Evolutionary conservation across 64 coral and sea anemone species (phyloP).

Genomic region (Cladopsammia gracilis): DNA sequence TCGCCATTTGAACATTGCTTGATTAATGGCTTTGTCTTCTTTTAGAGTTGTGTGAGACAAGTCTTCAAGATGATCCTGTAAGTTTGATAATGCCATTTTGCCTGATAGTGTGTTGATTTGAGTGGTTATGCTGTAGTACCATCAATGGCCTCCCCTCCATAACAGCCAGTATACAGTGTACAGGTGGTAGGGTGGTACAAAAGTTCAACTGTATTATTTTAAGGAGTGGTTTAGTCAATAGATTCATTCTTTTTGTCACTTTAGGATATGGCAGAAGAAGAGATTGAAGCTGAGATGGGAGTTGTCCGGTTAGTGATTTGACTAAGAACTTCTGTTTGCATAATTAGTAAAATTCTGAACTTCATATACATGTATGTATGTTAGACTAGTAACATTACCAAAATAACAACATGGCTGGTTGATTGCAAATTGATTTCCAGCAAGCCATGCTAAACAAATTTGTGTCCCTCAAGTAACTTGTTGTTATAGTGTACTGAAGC

Average conservation of each 20-base stretch:
- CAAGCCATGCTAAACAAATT: too few species aligned
- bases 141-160: too few species aligned
- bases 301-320: conserved; percentile 68
- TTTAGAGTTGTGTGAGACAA: conserved; percentile 91
- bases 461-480: too few species aligned
- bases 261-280: conserved; percentile 95
- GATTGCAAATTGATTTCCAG: neutral
- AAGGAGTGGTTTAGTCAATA: too few species aligned
- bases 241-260: neutral
- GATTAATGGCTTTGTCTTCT: neutral
- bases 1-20: neutral
- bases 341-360: neutral
- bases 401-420: neutral
- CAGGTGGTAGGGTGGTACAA: too few species aligned
- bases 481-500: too few species aligned
- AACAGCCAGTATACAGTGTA: too few species aligned
- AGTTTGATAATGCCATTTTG: conserved; percentile 3
- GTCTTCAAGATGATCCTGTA: conserved; percentile 95
- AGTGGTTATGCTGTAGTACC: too few species aligned
- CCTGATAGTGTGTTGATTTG: neutral
- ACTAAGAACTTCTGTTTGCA: neutral
- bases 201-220: too few species aligned
- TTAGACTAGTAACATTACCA: too few species aligned
- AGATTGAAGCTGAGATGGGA: conserved; percentile 94
- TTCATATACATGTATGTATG: too few species aligned